Evolutionary conservation across 2,888 invertebrate species (phyloP), one percentile per base, ranked within the genome.

Genomic region (Aproaerema taeniolella): DNA sequence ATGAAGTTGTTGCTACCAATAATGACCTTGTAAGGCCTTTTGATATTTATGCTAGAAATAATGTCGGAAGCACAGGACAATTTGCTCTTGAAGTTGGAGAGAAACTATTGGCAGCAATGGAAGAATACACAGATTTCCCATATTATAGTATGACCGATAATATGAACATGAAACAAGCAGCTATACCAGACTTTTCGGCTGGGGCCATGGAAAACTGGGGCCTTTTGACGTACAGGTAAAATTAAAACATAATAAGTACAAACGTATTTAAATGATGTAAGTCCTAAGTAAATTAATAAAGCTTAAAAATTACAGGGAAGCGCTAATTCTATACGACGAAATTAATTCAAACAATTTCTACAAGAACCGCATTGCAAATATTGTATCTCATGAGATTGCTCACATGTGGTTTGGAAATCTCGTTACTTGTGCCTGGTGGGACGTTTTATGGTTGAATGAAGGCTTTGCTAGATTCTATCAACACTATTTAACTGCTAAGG

Each of bases 161-260:
- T 24, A 63, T 87, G 46, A 58, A 72, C 36, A 86, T 91, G 62
- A 93, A 95, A 58, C 90, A 94, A 53, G 91, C 93, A 6, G 94
- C 94, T 1, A 90, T 95, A 41, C 92, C 94, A 2, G 93, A 94
- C 58, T 93, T 94, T 65, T 88, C 91, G 17, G 91, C 92, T 53
- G 92, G 92, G 40, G 94, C 94, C 41, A 94, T 95, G 94, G 94
- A 94, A 69, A 95, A 95, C 61, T 95, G 94, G 94, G 95, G 94
- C 4, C 82, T 95, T 17, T 88, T 94, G 25, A 94, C 94, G 0
- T 95, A 93, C 79, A 90, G 90, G 91, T 90, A 20, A 20, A 20
- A 6, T 20, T 20, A 6, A 20, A 20, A 20, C 20, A 8, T 20
- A 6, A 6, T 6, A 20, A 4, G 20, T 20, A 20, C 20, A 20